Conservation (phyloP, 2,113 vertebrate species). For the Prolemur simus region DNA sequence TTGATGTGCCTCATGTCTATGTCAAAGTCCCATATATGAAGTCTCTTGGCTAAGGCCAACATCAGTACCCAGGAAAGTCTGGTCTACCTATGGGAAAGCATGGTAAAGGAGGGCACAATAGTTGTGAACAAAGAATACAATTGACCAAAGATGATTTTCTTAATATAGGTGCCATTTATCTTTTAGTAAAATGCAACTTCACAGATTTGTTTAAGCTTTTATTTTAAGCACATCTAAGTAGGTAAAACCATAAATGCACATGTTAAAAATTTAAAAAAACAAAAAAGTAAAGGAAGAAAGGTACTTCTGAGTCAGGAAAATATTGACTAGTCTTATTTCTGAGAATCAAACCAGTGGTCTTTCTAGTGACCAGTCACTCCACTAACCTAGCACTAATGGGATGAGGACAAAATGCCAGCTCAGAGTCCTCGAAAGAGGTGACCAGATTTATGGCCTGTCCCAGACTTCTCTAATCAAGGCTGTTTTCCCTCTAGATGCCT, state of each 20-base stretch:
- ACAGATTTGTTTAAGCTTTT: not conserved
- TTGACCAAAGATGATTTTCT: not conserved
- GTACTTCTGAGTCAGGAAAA: not conserved
- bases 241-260: not conserved
- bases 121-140: not conserved
- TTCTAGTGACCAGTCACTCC: not conserved
- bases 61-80: not conserved
- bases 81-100: not conserved
- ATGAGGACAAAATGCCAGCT: not conserved
- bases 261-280: not conserved
- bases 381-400: not conserved
- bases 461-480: constrained; percentile 30
- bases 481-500: constrained; percentile 59
- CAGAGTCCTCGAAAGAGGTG: not conserved
- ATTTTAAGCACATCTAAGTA: not conserved
- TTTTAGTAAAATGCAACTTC: not conserved
- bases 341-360: not conserved
- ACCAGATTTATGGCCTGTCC: constrained; percentile 46
- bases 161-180: not conserved
- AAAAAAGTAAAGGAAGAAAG: not conserved
- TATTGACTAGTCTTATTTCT: not conserved
- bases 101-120: not conserved
- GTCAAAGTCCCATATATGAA: not conserved
- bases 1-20: not conserved
- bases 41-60: not conserved